Conservation (phyloP, 2,797 vertebrate genomes). For the Coilia nasus region DNA sequence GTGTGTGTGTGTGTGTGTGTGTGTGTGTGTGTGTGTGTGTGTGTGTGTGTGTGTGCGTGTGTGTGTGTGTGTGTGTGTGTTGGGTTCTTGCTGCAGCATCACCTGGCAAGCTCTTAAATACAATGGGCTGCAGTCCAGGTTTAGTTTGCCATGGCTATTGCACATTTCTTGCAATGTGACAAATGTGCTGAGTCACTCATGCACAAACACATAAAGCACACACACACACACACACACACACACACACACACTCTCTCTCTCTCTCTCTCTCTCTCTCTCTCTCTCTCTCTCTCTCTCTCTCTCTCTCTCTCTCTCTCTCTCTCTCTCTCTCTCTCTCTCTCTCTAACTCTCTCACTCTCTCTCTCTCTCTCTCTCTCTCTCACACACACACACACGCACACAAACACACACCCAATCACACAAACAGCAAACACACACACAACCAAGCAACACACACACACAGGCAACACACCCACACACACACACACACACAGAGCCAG, state of each 20-base stretch:
- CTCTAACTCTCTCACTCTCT: too few relatives aligned
- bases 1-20: conserved; percentile 2
- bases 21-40: conserved; percentile 27
- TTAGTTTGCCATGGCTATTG: conserved; percentile 60
- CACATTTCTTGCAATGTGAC: conserved; percentile 34
- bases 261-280: too few relatives aligned
- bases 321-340: neutral
- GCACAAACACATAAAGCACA: neutral
- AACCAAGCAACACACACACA: neutral
- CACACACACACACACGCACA: neutral
- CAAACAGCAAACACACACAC: neutral
- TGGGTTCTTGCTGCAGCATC: conserved; percentile 28
- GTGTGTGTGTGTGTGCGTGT: conserved; percentile 3
- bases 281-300: too few relatives aligned
- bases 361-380: conserved; percentile 16
- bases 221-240: conserved; percentile 5
- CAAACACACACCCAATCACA: neutral
- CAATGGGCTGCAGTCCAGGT: conserved; percentile 12
- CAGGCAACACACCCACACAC: neutral
- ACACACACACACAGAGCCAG: neutral
- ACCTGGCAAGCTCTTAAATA: neutral
- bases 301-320: neutral
- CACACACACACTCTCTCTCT: neutral
- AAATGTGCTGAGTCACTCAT: conserved; percentile 30
- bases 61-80: neutral